These are phyloP conservation scores for Simalia tracyae DNA, from an alignment of 2,797 vertebrate species.

Conservation along the genomic window DNA sequence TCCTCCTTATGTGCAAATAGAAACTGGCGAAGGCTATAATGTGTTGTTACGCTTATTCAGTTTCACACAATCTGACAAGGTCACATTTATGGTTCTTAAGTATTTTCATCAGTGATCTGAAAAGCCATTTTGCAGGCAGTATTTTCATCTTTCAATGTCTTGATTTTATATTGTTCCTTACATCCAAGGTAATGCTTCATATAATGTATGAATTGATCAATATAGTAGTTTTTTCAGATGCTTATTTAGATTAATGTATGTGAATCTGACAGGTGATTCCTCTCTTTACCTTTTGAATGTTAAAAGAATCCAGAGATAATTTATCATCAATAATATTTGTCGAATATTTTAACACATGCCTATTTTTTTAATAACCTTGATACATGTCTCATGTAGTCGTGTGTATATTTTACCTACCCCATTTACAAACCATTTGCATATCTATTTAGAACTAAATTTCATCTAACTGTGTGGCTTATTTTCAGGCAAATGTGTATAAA, in stretches of 20 bases:
- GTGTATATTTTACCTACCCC: neutral
- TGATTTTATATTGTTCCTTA: neutral
- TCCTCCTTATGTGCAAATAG: neutral
- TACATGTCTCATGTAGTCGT: fast-evolving
- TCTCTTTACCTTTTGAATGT: neutral
- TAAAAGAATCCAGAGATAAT: neutral
- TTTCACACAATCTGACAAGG: neutral
- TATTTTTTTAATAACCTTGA: neutral
- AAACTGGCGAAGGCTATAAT: neutral
- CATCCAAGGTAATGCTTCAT: neutral
- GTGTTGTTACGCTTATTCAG: neutral
- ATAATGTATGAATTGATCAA: neutral
- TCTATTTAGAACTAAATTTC: neutral
- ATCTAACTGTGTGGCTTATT: neutral
- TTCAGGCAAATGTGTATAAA: neutral
- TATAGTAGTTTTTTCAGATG: neutral
- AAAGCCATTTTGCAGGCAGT: neutral
- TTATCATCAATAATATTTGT: neutral
- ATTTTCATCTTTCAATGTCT: neutral
- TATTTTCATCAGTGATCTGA: neutral
- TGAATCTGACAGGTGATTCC: neutral
- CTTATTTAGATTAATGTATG: neutral
- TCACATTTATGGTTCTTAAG: neutral
- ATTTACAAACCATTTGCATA: neutral
- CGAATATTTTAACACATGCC: neutral